Conservation (phyloP, 2,888 invertebrate genomes). For the Hymenopus coronatus region DNA sequence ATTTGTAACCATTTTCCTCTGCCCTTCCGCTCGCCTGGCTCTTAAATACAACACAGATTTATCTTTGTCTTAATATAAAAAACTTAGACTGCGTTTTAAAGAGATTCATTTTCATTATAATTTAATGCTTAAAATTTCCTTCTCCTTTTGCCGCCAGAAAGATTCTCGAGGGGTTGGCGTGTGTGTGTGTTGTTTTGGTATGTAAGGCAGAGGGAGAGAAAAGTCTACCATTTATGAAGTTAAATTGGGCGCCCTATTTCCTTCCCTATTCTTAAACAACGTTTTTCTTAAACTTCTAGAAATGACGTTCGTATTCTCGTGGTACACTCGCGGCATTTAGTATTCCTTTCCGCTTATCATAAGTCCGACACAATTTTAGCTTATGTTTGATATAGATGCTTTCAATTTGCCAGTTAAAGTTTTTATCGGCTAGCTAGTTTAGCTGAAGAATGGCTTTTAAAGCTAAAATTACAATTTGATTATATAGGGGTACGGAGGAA, state of each 20-base stretch:
- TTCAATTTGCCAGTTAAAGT: too few relatives aligned
- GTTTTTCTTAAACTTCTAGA: conserved; percentile 2
- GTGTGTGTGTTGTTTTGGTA: neutral
- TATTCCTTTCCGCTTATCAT: neutral
- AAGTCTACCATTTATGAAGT: conserved; percentile 5
- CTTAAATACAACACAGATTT: conserved; percentile 17
- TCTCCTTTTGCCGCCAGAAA: neutral
- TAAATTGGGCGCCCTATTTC: conserved; percentile 6
- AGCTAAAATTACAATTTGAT: too few relatives aligned
- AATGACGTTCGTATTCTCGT: neutral
- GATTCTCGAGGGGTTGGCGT: neutral
- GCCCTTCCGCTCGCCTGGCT: neutral
- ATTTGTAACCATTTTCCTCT: conserved; percentile 15
- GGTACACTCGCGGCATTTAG: neutral
- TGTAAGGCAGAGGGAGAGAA: neutral
- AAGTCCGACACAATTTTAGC: too few relatives aligned
- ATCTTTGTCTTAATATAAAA: conserved; percentile 6
- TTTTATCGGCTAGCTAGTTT: too few relatives aligned
- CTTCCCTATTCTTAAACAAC: conserved; percentile 2
- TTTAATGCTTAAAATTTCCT: conserved; percentile 13
- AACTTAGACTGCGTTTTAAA: neutral
- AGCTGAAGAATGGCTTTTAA: too few relatives aligned
- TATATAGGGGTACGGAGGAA: too few relatives aligned
- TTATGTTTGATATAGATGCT: too few relatives aligned
- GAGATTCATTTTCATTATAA: conserved; percentile 19